These are phyloP conservation scores for Cecidostiba fungosa DNA, from an alignment of 2,888 invertebrate species.

Conservation along the genomic window DNA sequence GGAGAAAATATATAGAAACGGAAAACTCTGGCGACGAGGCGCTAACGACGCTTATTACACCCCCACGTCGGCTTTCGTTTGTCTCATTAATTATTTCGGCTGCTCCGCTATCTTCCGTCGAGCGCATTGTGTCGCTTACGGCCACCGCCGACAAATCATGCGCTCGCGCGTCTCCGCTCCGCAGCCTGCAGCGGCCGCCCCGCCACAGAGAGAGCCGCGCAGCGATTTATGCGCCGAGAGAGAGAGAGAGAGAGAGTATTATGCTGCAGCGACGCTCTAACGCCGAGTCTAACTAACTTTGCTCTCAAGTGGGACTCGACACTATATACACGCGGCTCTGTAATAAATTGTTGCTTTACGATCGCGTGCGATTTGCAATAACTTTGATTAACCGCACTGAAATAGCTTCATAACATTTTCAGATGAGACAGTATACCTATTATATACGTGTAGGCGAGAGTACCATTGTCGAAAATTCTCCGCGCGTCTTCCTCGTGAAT, in stretches of 20 bases:
- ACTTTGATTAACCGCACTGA: neutral
- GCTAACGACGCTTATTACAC: conserved; percentile 65
- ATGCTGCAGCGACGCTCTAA: neutral
- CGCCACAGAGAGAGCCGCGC: neutral
- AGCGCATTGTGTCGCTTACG: conserved; percentile 39
- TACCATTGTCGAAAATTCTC: neutral
- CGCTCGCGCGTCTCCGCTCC: conserved; percentile 19
- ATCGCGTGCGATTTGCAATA: neutral
- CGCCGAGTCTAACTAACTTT: conserved; percentile 11
- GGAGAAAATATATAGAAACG: neutral
- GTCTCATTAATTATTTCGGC: conserved; percentile 67
- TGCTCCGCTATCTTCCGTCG: conserved; percentile 36
- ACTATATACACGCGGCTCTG: too few species aligned
- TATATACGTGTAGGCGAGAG: neutral
- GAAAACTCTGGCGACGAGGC: conserved; percentile 1
- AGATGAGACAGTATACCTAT: too few species aligned
- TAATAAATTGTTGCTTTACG: neutral
- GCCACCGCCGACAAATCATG: conserved; percentile 59
- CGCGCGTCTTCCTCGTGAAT: conserved; percentile 2
- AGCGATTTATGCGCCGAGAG: conserved; percentile 44
- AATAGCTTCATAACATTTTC: too few species aligned
- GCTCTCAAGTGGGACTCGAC: conserved; percentile 10
- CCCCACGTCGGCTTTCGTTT: conserved; percentile 60
- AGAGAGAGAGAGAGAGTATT: neutral
- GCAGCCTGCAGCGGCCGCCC: too few species aligned